Percentiles rank a stretch among this genome's conserved stretches.
phyloP scores from a whole-genome alignment of 2,113 vertebrate species.

The Eptesicus fuscus region DNA sequence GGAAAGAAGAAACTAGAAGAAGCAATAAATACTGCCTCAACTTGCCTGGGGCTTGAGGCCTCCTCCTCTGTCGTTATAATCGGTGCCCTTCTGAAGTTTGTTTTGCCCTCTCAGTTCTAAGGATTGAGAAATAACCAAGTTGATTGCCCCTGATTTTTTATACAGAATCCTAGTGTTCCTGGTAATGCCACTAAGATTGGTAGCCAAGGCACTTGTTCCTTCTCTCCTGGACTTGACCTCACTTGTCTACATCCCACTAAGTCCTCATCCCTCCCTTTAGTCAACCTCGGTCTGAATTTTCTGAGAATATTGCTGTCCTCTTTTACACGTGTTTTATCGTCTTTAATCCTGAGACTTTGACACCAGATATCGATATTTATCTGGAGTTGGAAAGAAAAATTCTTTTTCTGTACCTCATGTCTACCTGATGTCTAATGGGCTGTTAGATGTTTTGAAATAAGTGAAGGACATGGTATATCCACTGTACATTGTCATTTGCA shows the following conservation, averaged over 20 bases:
- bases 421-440: constrained; percentile 26
- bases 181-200: background rate
- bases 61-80: background rate
- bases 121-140: constrained; percentile 1
- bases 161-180: background rate
- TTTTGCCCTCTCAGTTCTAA: background rate
- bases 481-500: constrained; percentile 15
- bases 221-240: constrained; percentile 37
- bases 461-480: background rate
- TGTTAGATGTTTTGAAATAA: constrained; percentile 23
- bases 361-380: constrained; percentile 50
- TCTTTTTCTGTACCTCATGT: constrained; percentile 56
- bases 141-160: background rate
- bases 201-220: background rate
- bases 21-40: constrained; percentile 8
- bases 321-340: constrained; percentile 48
- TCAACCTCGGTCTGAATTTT: constrained; percentile 40
- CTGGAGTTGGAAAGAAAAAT: constrained; percentile 53
- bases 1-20: background rate
- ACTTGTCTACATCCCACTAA: background rate
- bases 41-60: background rate
- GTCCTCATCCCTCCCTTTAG: background rate
- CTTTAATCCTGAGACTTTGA: constrained; percentile 52
- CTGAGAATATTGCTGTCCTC: constrained; percentile 51
- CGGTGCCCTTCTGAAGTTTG: background rate